phyloP scores from a whole-genome alignment of 2,888 invertebrate genomes.

The Steromphala cineraria region DNA sequence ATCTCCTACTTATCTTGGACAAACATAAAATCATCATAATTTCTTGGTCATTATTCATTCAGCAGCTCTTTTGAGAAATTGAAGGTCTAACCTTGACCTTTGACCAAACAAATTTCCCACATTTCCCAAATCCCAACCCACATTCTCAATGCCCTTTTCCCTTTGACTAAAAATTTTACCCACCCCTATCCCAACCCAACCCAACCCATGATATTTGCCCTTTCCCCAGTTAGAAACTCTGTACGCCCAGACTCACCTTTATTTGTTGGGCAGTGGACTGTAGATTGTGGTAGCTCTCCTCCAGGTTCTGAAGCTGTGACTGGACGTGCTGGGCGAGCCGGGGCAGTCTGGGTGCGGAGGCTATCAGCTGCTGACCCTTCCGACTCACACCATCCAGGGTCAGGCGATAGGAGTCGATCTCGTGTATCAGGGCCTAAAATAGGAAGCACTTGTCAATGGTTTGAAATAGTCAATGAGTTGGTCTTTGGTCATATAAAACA shows the following conservation, averaged over 20 bases:
- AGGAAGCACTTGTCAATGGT: not conserved
- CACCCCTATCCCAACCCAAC: too few relatives aligned
- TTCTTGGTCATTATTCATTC: not conserved
- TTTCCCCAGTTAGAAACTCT: too few relatives aligned
- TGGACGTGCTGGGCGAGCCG: conserved; percentile 86
- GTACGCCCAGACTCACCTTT: conserved; percentile 76
- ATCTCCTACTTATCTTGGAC: not conserved
- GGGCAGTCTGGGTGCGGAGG: conserved; percentile 82
- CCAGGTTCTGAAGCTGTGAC: conserved; percentile 90
- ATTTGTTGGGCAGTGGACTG: conserved; percentile 93
- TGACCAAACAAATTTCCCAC: too few relatives aligned
- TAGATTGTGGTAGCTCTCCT: conserved; percentile 93
- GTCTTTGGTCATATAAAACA: too few relatives aligned
- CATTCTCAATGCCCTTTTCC: too few relatives aligned
- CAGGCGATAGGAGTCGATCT: conserved; percentile 87
- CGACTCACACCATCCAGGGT: conserved; percentile 88
- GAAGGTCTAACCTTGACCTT: too few relatives aligned
- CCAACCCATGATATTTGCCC: too few relatives aligned
- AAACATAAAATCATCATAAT: not conserved
- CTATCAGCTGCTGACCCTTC: conserved; percentile 89
- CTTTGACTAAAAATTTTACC: too few relatives aligned
- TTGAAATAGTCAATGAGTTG: not conserved
- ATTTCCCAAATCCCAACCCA: too few relatives aligned
- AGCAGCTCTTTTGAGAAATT: too few relatives aligned
- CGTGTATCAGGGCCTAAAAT: conserved; percentile 74